Evolutionary conservation across 2,113 vertebrate species (phyloP).

Genomic region (Helogale parvula): DNA sequence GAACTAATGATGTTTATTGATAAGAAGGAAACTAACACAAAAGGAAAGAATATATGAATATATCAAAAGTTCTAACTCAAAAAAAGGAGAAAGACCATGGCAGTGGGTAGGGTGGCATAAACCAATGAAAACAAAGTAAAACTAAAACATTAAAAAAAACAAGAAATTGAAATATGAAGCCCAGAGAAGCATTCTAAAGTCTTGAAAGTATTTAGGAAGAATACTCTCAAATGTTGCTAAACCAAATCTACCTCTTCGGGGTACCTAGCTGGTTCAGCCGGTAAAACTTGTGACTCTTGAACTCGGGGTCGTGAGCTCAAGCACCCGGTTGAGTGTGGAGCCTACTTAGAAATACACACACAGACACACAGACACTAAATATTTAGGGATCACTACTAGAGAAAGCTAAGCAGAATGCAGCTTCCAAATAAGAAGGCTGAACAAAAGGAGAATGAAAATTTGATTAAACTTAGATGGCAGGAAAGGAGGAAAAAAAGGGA

Average conservation of each 20-base stretch:
- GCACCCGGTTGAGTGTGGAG: not conserved
- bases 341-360: not conserved
- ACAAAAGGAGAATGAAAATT: not conserved
- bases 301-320: not conserved
- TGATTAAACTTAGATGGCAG: not conserved
- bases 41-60: not conserved
- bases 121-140: not conserved
- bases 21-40: slow-evolving; percentile 14
- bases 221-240: not conserved
- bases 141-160: not conserved
- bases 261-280: not conserved
- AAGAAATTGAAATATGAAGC: not conserved
- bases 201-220: not conserved
- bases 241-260: not conserved
- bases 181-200: not conserved
- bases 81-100: not conserved
- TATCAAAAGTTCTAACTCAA: not conserved
- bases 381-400: not conserved
- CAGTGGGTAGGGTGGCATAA: not conserved
- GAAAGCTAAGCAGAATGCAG: not conserved
- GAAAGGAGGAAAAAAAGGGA: not conserved
- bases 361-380: not conserved
- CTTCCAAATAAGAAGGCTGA: not conserved
- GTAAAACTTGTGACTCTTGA: not conserved
- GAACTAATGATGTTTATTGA: not conserved